Evolutionary conservation across 2,113 vertebrate genomes (phyloP).

Genomic region (Carassius gibelio): DNA sequence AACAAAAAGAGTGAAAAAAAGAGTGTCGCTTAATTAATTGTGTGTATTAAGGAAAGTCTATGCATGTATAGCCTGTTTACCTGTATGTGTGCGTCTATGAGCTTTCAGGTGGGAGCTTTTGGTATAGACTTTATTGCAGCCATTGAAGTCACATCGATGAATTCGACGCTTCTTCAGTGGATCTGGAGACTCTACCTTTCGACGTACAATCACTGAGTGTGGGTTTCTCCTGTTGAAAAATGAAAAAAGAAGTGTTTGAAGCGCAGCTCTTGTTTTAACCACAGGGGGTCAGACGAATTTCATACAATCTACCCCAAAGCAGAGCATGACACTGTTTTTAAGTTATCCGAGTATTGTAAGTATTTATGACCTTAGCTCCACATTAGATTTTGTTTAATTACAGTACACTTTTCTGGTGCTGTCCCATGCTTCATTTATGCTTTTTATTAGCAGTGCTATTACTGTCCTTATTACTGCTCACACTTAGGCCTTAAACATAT

Average conservation of each 20-base stretch:
- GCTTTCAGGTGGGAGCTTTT: slow-evolving; percentile 98
- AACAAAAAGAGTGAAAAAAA: too few relatives aligned
- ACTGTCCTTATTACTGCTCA: neutral
- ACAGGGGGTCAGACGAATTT: slow-evolving; percentile 7
- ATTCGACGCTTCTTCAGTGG: slow-evolving; percentile 90
- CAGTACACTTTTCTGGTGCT: neutral
- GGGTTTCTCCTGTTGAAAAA: slow-evolving; percentile 78
- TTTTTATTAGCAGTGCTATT: neutral
- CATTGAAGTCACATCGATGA: slow-evolving; percentile 92
- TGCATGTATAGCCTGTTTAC: slow-evolving; percentile 66
- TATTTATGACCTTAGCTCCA: neutral
- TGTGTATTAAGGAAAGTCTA: neutral
- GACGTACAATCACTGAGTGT: slow-evolving; percentile 91
- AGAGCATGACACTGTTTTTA: neutral
- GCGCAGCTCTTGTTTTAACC: neutral
- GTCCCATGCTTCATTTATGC: neutral
- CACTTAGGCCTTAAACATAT: neutral
- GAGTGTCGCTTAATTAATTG: neutral
- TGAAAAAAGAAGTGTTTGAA: neutral
- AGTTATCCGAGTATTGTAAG: neutral
- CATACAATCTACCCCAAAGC: neutral
- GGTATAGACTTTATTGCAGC: slow-evolving; percentile 98
- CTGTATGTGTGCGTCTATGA: slow-evolving; percentile 95
- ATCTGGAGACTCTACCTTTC: slow-evolving; percentile 90
- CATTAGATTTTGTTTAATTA: neutral